Evolutionary conservation across 2,113 vertebrate genomes (phyloP).

Genomic region (Rostratula benghalensis): DNA sequence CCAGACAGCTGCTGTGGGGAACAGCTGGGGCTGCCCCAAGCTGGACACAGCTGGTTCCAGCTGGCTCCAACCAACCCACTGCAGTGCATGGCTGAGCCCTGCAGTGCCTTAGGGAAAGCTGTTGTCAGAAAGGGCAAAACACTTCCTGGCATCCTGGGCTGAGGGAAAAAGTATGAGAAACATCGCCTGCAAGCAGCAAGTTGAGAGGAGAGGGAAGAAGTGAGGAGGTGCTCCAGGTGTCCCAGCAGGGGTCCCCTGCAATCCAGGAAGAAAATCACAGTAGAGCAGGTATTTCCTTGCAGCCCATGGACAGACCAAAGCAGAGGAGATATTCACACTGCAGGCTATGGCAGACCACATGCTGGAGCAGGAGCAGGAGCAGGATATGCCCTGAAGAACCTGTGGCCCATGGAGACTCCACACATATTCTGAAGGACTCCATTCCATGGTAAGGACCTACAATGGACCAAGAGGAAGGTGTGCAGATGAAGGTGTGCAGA

Average conservation of each 20-base stretch:
- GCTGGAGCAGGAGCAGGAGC: background rate
- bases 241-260: background rate
- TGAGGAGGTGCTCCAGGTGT: background rate
- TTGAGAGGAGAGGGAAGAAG: too few relatives aligned
- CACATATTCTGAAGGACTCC: background rate
- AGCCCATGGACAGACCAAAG: background rate
- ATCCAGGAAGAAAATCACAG: background rate
- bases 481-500: background rate
- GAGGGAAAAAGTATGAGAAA: too few relatives aligned
- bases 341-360: background rate
- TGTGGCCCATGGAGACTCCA: background rate
- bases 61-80: accelerated
- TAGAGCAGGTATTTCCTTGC: background rate
- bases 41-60: background rate
- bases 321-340: background rate
- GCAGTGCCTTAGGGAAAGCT: accelerated
- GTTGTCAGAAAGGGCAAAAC: background rate
- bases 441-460: background rate
- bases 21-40: accelerated
- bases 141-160: accelerated
- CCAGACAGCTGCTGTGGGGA: accelerated
- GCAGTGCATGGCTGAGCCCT: too few relatives aligned
- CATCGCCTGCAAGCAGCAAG: accelerated
- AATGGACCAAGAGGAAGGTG: background rate
- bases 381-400: background rate